Evolutionary conservation across 2,888 invertebrate species (phyloP), one percentile per base, ranked within the genome.

Genomic region (Zelleria hepariella): DNA sequence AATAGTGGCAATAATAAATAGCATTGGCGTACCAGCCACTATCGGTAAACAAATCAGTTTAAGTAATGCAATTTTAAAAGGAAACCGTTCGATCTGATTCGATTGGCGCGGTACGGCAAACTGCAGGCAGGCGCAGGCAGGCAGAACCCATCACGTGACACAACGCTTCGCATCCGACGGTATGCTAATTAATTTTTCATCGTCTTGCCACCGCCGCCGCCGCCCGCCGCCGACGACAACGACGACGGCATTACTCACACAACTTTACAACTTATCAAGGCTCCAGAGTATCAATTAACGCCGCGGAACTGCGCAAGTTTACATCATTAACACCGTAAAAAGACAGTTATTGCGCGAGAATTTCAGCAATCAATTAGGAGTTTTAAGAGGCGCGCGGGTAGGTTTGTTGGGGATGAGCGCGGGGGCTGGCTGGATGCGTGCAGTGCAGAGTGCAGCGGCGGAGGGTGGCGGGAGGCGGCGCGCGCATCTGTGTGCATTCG

Each of bases 401-500:
- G 77, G 68, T 70, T 72, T 72, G 67, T 67, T 69, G 67, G 69
- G 70, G 67, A 69, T 66, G 65, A 62, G 59, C 64, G 56, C 49
- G 59, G 58, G 49, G 32, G 61, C 56, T 55, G 59, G 62, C 48
- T 10, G 26, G n/a, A 51, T 25, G n/a, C 3, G 58, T 59, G 32
- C 59, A 57, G 58, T 59, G 32, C 59, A 57, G 24, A 60, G 58
- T 48, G 57, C 58, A 51, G 59, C 58, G 64, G 64, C 61, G 61
- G 65, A 60, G 58, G 48, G 32, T 42, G 32, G 32, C 32, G 68
- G 67, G 71, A 73, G 74, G 75, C 83, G 81, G 86, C 85, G 86
- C 86, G 87, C 86, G 88, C 82, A 83, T 84, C 86, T 85, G 85
- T 86, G 87, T 86, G 87, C 88, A 88, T 86, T 87, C 86, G 87